Evolutionary conservation across 1,140 invertebrate species (phyloP), one percentile per base, ranked within the genome.

Genomic region (Lordiphosa mommai): DNA sequence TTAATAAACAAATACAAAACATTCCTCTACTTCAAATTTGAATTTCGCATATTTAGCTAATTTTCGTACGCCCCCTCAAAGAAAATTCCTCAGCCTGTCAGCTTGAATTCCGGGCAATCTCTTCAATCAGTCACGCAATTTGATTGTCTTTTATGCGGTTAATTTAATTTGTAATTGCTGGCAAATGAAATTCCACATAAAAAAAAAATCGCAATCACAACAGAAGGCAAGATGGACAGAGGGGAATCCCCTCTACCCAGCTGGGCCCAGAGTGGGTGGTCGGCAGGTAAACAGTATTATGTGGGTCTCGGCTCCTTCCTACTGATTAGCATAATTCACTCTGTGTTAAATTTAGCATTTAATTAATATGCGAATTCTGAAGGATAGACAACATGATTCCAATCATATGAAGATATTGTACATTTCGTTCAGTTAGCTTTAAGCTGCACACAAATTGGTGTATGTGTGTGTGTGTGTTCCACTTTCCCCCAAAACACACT

Each of bases 271-370:
- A n/a, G n/a, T n/a, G n/a, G n/a, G n/a, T n/a, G n/a, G n/a, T n/a
- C n/a, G n/a, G n/a, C 23, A 27, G 23, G 23, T 27, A 27, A 27
- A 27, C 4, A 27, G 23, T 27, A 7, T 27, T 7, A 27, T 27
- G 23, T 27, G 3, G 16, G 16, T 2, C 23, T 7, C 40, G 3
- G 1, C 10, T 6, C 8, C 40, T 43, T 46, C 60, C 53, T 53
- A 44, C 71, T 80, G 76, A 71, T 80, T 80, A 80, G 77, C 76
- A 80, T 80, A 80, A 80, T 84, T 84, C 71, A 80, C 77, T 84
- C 60, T 71, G 71, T 60, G 77, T 80, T 80, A 80, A 84, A 80
- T 80, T 80, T 84, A 80, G 76, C 76, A 63, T 80, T 82, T 80
- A 80, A 80, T 82, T 80, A 80, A 80, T 80, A 80, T 67, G 77